Percentiles rank a stretch among this genome's conserved stretches.
Evolutionary conservation across 2,888 invertebrate species (phyloP).

Genomic region (Cantharis rufa): DNA sequence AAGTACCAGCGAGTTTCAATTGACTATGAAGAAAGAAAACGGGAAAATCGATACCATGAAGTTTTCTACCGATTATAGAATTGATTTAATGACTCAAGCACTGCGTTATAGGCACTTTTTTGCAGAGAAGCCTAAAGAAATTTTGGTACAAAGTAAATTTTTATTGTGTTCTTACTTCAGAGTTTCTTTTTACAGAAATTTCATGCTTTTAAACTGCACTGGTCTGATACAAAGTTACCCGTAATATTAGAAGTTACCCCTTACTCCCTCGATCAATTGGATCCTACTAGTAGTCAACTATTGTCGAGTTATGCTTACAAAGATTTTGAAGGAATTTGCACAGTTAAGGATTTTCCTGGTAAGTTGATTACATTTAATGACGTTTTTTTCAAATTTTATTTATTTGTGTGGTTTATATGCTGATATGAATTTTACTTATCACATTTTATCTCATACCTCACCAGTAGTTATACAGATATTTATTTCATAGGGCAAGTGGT

Average conservation of each 20-base stretch:
- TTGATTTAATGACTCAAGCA: conserved; percentile 90
- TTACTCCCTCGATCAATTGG: conserved; percentile 88
- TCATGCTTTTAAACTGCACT: conserved; percentile 93
- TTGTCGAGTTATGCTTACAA: conserved; percentile 85
- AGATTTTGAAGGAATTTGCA: conserved; percentile 79
- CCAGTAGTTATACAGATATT: neutral
- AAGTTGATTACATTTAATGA: neutral
- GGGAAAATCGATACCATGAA: conserved; percentile 92
- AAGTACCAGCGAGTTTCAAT: conserved; percentile 70
- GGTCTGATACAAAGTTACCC: conserved; percentile 91
- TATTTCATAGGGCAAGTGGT: neutral
- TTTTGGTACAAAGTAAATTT: conserved; percentile 62
- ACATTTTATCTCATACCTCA: neutral
- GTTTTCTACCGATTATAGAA: conserved; percentile 94
- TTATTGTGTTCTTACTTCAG: neutral
- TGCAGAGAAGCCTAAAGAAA: conserved; percentile 79
- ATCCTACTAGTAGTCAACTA: conserved; percentile 80
- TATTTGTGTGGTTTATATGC: neutral
- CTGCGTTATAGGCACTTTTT: conserved; percentile 79
- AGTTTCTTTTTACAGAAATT: conserved; percentile 56
- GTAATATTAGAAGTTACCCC: conserved; percentile 90
- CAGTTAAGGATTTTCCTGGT: conserved; percentile 84
- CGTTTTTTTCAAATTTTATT: neutral
- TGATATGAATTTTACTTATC: neutral
- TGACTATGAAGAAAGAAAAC: conserved; percentile 80